Evolutionary conservation across 2,113 vertebrate genomes (phyloP), one percentile per base, ranked within the genome.

Genomic region (Hydrolagus affinis): DNA sequence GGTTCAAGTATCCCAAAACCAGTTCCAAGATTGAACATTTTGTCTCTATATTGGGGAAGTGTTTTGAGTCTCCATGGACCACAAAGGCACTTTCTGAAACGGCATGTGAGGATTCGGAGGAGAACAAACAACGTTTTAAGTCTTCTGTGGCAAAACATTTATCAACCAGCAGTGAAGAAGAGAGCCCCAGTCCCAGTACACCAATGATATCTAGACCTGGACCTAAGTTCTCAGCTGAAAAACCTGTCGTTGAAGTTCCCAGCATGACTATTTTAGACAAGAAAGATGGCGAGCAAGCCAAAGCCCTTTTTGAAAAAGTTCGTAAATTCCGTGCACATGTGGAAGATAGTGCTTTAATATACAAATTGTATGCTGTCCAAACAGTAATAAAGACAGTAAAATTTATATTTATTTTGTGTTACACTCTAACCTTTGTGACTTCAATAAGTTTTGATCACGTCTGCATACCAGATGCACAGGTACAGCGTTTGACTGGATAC

Each of bases 1-100:
- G 98, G 98, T 98, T 99, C 92, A 99, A 99, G 87, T 99, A 99
- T 89, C 98, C 98, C 87, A 98, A 98, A 92, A 99, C 98, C 0
- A 98, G 98, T 89, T 99, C 98, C 83, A 99, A 99, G 92, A 96
- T 99, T 4, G 98, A 99, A 89, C 98, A 99, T 89, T 99, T 99
- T 90, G 98, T 99, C 68, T 98, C 97, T 23, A 99, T 98, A 87
- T 89, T 99, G 87, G 98, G 97, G 11, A 98, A 98, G 86, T 99
- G 97, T 88, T 99, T 99, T 69, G 98, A 99, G 89, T 99, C 98
- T 4, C 98, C 97, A 10, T 99, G 98, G 98, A 99, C 98, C 23
- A 98, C 98, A 11, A 99, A 99, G 90, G 98, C 97, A 0, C 89
- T 99, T 87, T 99, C 98, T 3, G 98, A 99, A 91, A 99, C 98